phyloP scores from a whole-genome alignment of 2,797 vertebrate species.

The Manis crassicaudata region DNA sequence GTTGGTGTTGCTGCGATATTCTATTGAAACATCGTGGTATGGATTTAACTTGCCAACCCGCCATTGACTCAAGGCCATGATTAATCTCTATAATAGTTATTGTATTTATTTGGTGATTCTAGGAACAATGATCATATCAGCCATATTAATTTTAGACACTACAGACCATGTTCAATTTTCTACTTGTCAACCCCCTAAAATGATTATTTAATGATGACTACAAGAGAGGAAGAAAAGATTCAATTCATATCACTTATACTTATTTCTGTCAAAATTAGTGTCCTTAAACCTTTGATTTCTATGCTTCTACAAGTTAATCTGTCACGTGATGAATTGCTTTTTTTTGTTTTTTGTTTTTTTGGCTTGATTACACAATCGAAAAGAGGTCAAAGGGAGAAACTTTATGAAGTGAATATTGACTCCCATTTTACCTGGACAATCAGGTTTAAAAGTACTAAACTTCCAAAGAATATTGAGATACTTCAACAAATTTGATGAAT shows the following conservation, averaged over 20 bases:
- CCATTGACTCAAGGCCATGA: constrained; percentile 33
- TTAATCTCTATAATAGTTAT: constrained; percentile 63
- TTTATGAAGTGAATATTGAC: background rate
- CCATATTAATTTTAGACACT: background rate
- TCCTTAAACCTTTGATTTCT: background rate
- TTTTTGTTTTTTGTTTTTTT: background rate
- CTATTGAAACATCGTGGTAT: background rate
- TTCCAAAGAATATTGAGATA: background rate
- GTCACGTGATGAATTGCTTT: background rate
- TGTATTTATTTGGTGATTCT: constrained; percentile 56
- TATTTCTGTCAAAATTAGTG: background rate
- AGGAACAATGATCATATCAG: background rate
- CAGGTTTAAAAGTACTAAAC: background rate
- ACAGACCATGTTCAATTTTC: background rate
- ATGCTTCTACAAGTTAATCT: background rate
- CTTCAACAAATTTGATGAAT: background rate
- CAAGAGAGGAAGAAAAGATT: background rate
- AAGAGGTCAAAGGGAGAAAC: background rate
- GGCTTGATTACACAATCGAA: background rate
- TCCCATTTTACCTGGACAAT: background rate
- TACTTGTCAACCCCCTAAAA: background rate
- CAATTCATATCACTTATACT: background rate
- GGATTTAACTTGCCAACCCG: constrained; percentile 31
- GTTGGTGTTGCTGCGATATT: background rate
- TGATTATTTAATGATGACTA: background rate